Evolutionary conservation across 2,888 invertebrate species (phyloP), one percentile per base, ranked within the genome.

Genomic region (Pollenia amentaria): DNA sequence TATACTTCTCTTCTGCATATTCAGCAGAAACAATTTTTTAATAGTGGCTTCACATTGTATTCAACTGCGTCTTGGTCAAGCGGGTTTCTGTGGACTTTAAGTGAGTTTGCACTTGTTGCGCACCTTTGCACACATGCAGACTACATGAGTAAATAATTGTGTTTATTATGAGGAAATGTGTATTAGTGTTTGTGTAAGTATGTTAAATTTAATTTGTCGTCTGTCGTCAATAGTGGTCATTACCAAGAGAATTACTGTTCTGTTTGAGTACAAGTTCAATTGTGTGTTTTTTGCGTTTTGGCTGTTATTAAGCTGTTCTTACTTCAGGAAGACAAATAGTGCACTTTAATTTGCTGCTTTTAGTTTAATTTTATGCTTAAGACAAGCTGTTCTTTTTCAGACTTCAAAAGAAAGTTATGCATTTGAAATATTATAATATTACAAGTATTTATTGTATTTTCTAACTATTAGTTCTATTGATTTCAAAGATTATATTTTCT

Each of bases 201-300:
- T 67, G 75, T 75, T 44, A 16, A 60, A 72, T 80, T 80, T 72
- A 76, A 83, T 72, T 80, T 87, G 83, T 77, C 79, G 79, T 83
- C 75, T 78, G 78, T 73, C 51, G 48, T 79, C 65, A 57, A 46
- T 64, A 79, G 75, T 76, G 69, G 78, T 67, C 72, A 80, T 80
- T 72, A 80, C 64, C 60, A 72, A 29, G 67, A 64, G 53, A 75
- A 80, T 70, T 81, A 72, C 72, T 51, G 8, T 75, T 29, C 42
- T 57, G 46, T 46, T 77, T 9, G 11, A 40, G 29, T 38, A 16
- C 12, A 12, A 51, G 60, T 53, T 14, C n/a, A 4, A 29, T 3
- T 44, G n/a, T n/a, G 42, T 29, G 42, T 40, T 21, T 65, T n/a
- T 7, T 11, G 14, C 21, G 60, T 53, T 55, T n/a, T 48, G 9